A percentile compares a stretch with the other conserved stretches of the same genome.
Conservation (phyloP, 2,888 invertebrate genomes). For the Anarsia innoxiella region DNA sequence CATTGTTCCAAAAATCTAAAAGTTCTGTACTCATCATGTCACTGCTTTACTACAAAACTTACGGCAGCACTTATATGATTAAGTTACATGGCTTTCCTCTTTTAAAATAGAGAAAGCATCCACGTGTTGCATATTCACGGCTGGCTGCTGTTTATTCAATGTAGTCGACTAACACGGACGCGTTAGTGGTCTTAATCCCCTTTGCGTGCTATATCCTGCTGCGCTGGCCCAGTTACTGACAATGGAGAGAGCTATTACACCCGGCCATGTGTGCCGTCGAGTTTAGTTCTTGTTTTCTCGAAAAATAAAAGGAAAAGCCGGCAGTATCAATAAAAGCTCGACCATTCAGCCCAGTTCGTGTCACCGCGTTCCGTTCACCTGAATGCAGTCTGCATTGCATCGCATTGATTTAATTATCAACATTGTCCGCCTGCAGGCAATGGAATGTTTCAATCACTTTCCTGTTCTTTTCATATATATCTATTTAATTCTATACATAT, state of each 20-base stretch:
- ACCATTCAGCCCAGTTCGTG: constrained; percentile 1
- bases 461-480: too few relatives aligned
- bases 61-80: too few relatives aligned
- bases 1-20: too few relatives aligned
- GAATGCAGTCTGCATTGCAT: constrained; percentile 1
- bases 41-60: neutral
- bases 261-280: constrained; percentile 61
- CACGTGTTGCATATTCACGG: constrained; percentile 8
- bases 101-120: constrained; percentile 1
- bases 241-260: constrained; percentile 57
- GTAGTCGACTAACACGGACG: constrained; percentile 16
- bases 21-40: too few relatives aligned
- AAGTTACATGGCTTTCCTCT: too few relatives aligned
- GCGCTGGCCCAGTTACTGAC: constrained; percentile 45
- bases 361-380: constrained; percentile 2
- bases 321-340: constrained; percentile 11
- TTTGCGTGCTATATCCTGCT: constrained; percentile 28
- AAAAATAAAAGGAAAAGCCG: constrained; percentile 32
- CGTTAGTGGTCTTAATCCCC: constrained; percentile 27
- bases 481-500: too few relatives aligned
- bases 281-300: constrained; percentile 52
- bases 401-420: constrained; percentile 4
- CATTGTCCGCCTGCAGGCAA: constrained; percentile 6
- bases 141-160: constrained; percentile 5
- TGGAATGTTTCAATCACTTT: constrained; percentile 3